phyloP scores from a whole-genome alignment of 2,888 invertebrate genomes.

The Toxonevra muliebris region DNA sequence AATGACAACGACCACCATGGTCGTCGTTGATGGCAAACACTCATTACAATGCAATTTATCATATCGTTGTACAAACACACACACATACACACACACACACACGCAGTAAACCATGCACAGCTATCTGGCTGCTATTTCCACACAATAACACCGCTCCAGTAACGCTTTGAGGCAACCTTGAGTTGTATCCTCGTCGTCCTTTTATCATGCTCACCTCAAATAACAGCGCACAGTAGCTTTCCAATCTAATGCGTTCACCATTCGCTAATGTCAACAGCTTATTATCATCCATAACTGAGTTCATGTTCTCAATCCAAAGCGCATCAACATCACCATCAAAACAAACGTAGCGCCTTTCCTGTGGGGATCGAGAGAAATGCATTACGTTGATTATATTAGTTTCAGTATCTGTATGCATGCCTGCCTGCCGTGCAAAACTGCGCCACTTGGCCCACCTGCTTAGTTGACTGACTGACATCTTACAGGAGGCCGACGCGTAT shows the following conservation, averaged over 20 bases:
- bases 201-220: constrained; percentile 73
- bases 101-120: constrained; percentile 3
- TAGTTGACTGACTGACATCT: too few species aligned
- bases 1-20: background rate
- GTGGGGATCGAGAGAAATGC: constrained; percentile 42
- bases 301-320: constrained; percentile 97
- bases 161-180: background rate
- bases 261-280: constrained; percentile 88
- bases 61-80: constrained; percentile 4
- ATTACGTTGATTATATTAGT: constrained; percentile 56
- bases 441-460: constrained; percentile 7
- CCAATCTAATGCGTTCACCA: constrained; percentile 85
- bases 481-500: too few species aligned
- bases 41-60: constrained; percentile 23
- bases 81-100: constrained; percentile 10
- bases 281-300: constrained; percentile 97
- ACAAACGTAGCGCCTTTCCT: constrained; percentile 83
- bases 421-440: background rate
- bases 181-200: background rate
- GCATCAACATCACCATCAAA: constrained; percentile 96
- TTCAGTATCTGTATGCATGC: background rate
- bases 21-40: background rate
- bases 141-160: background rate
- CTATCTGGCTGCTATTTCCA: background rate
- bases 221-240: constrained; percentile 81